A percentile compares a stretch with the other conserved stretches of the same genome.
Conservation (phyloP, 2,797 vertebrate genomes). For the Sebastes itinus region DNA sequence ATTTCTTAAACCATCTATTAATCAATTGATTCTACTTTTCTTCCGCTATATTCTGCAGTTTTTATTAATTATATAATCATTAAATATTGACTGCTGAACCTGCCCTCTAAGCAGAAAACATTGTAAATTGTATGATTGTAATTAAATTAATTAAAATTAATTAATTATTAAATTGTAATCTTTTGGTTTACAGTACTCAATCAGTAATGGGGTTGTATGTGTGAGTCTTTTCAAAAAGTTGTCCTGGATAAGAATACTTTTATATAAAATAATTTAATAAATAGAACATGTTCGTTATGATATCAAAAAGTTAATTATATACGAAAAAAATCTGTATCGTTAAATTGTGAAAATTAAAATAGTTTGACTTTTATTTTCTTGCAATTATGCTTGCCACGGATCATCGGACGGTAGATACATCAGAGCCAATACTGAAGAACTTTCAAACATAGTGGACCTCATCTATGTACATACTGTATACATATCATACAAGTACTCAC, state of each 20-base stretch:
- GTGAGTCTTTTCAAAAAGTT: neutral
- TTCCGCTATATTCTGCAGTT: neutral
- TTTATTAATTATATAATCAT: neutral
- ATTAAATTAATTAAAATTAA: too few relatives aligned
- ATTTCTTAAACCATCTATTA: neutral
- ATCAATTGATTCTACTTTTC: neutral
- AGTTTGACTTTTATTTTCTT: neutral
- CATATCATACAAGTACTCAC: slow-evolving; percentile 84
- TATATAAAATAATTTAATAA: neutral
- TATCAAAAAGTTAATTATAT: neutral
- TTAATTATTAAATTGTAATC: neutral
- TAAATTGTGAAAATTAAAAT: neutral
- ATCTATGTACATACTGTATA: neutral
- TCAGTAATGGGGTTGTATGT: neutral
- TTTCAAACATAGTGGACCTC: neutral
- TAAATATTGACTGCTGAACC: neutral
- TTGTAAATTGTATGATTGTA: neutral
- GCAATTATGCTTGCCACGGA: neutral
- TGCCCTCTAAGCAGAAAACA: neutral
- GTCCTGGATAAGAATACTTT: neutral
- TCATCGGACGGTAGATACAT: neutral
- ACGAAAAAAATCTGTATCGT: rapidly evolving
- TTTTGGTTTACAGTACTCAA: neutral
- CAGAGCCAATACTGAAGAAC: neutral
- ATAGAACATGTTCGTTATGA: neutral